Conservation (phyloP, 2,113 vertebrate genomes). For the Spermophilus dauricus region DNA sequence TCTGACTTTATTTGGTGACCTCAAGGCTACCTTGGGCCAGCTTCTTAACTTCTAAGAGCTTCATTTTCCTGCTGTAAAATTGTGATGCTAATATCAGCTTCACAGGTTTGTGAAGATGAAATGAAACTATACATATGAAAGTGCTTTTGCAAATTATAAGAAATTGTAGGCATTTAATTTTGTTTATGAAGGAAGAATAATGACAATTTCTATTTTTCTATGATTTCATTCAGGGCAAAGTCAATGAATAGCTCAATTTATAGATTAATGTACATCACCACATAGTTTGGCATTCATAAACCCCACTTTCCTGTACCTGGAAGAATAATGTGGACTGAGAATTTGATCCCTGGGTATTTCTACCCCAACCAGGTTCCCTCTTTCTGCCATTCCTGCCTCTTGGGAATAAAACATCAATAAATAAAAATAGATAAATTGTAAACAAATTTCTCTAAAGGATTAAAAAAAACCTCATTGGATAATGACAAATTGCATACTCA, state of each 20-base stretch:
- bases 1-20: neutral
- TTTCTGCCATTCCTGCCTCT: neutral
- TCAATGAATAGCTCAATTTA: neutral
- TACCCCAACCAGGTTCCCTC: neutral
- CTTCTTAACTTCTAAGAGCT: neutral
- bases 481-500: neutral
- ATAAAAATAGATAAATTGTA: neutral
- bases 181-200: neutral
- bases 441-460: neutral
- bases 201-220: neutral
- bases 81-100: neutral
- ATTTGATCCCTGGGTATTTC: neutral
- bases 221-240: neutral
- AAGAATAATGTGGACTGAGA: neutral
- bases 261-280: neutral
- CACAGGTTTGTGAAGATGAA: neutral
- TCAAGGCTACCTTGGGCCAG: neutral
- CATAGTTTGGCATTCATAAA: neutral
- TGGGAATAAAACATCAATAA: conserved; percentile 37
- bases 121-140: neutral
- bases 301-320: neutral
- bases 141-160: neutral
- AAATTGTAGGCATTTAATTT: neutral
- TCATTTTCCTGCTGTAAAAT: neutral
- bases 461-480: neutral